Percentiles rank a stretch among this genome's conserved stretches.
Evolutionary conservation across 2,113 vertebrate genomes (phyloP).

Genomic region (Cheirogaleus medius): DNA sequence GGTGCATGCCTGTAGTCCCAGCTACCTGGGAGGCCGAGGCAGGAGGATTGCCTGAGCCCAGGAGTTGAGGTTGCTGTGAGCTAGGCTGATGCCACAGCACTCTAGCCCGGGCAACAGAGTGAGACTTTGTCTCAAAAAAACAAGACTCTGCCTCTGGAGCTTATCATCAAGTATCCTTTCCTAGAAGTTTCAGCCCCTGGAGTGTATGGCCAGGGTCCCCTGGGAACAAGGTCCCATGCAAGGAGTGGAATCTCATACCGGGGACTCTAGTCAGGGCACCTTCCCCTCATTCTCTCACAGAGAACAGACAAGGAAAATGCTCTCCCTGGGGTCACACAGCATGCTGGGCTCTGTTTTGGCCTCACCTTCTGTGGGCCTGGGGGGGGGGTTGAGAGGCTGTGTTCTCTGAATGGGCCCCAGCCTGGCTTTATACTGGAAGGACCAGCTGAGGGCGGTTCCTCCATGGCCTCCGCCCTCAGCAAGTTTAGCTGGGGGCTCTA

Average conservation of each 20-base stretch:
- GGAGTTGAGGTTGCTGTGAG: no score
- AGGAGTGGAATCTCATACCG: neutral
- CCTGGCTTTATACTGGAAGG: neutral
- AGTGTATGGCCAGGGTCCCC: neutral
- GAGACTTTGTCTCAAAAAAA: no score
- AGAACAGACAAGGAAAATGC: neutral
- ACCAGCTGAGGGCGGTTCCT: neutral
- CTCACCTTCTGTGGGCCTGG: neutral
- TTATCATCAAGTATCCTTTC: neutral
- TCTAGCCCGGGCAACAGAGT: no score
- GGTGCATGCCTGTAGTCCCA: no score
- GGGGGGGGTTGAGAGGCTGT: neutral
- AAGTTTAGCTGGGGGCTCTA: neutral
- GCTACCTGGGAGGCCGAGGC: no score
- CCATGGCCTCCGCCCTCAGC: neutral
- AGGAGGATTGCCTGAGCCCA: no score
- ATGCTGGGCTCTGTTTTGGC: neutral
- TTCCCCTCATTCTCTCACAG: neutral
- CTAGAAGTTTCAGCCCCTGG: constrained; percentile 11
- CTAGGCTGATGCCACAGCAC: no score
- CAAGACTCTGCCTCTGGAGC: neutral
- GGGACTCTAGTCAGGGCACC: neutral
- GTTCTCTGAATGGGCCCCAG: neutral
- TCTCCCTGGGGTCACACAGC: neutral
- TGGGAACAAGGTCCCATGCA: neutral